phyloP scores from a whole-genome alignment of 2,113 vertebrate genomes.

The Caracal caracal region DNA sequence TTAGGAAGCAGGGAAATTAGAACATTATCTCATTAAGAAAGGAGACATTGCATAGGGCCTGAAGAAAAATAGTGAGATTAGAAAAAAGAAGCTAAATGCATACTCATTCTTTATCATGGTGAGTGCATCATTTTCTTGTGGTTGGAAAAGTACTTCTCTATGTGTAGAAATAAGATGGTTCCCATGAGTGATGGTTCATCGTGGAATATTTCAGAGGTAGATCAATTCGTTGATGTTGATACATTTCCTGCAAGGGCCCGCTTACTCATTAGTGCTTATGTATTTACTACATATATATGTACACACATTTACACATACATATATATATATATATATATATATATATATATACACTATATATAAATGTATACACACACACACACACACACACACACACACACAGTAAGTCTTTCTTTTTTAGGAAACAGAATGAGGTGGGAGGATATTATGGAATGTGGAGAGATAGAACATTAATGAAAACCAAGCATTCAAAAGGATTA shows the following conservation, averaged over 20 bases:
- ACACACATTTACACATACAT: neutral
- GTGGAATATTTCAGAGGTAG: neutral
- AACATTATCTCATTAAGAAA: neutral
- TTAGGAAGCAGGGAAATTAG: neutral
- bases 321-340: too few relatives aligned
- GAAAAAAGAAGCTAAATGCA: neutral
- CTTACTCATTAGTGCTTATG: neutral
- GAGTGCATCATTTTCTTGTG: neutral
- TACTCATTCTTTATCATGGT: neutral
- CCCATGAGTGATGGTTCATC: neutral
- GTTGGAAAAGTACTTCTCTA: neutral
- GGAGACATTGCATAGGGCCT: neutral
- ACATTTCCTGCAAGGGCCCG: neutral
- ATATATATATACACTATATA: too few relatives aligned
- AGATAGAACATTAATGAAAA: constrained; percentile 23
- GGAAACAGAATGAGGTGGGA: neutral
- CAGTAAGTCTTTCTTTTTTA: neutral
- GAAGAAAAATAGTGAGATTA: neutral
- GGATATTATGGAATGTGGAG: neutral
- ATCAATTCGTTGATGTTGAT: neutral
- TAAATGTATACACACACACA: too few relatives aligned
- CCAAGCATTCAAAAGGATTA: neutral
- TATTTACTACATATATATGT: neutral
- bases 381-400: too few relatives aligned
- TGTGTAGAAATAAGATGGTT: neutral